Percentiles rank a stretch among this genome's conserved stretches.
phyloP scores from a whole-genome alignment of 2,113 vertebrate species.

The Rhipidura dahli region DNA sequence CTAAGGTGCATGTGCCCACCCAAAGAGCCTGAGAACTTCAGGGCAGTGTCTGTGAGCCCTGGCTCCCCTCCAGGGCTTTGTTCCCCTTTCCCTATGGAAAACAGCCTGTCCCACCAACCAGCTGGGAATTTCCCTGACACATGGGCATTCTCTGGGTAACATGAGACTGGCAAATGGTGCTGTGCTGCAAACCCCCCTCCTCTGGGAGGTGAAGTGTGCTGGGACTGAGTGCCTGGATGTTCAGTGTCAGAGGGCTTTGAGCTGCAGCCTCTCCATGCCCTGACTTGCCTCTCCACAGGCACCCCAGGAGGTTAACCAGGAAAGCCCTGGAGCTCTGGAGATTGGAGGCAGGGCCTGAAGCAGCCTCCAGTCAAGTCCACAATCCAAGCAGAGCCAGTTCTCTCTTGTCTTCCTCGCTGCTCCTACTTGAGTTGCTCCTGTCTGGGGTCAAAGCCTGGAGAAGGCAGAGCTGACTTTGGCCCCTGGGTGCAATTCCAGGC shows the following conservation, averaged over 20 bases:
- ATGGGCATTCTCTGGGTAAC: constrained; percentile 28
- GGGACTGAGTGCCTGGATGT: neutral
- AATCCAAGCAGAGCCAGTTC: neutral
- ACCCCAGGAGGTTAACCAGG: neutral
- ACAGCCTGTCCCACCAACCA: neutral
- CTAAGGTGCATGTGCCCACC: neutral
- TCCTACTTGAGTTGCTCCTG: neutral
- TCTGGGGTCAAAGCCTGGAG: neutral
- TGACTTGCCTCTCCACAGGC: neutral
- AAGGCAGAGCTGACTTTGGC: neutral
- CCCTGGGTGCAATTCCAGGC: neutral
- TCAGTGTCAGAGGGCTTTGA: neutral
- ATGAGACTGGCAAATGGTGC: neutral
- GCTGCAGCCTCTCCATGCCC: neutral
- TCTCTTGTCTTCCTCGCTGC: accelerated
- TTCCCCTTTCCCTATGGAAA: neutral
- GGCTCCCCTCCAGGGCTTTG: neutral
- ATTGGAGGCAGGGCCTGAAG: neutral
- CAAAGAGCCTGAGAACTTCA: neutral
- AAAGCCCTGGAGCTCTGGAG: neutral
- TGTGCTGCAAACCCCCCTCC: neutral
- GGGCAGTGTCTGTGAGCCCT: neutral
- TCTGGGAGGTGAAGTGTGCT: neutral
- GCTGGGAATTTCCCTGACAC: constrained; percentile 51
- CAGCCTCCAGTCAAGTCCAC: neutral